Conservation (phyloP, 2,888 invertebrate genomes). For the Drosophila cognata region DNA sequence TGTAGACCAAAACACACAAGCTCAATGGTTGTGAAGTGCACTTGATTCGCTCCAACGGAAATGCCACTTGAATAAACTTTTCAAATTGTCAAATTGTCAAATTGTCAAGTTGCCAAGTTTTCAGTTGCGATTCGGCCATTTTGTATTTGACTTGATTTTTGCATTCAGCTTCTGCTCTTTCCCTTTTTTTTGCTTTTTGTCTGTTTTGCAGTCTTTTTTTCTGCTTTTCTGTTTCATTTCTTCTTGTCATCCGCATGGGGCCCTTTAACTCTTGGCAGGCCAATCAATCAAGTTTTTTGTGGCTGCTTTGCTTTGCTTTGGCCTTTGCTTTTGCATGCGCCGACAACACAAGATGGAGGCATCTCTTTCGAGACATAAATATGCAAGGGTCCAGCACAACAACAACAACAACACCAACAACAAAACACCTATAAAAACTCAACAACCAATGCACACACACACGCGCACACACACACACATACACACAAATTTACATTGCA, state of each 20-base stretch:
- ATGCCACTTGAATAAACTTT: constrained; percentile 15
- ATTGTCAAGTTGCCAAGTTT: background rate
- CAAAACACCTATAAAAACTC: constrained; percentile 20
- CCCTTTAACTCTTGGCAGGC: constrained; percentile 64
- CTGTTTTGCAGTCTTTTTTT: background rate
- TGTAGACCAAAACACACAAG: constrained; percentile 34
- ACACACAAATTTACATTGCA: constrained; percentile 81
- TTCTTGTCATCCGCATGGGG: constrained; percentile 36
- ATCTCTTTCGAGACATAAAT: constrained; percentile 62
- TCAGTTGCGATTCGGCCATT: constrained; percentile 51
- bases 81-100: background rate
- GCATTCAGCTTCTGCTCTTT: constrained; percentile 49
- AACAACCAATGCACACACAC: constrained; percentile 30
- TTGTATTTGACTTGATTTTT: constrained; percentile 58
- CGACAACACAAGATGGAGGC: constrained; percentile 69
- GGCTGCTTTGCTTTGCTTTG: constrained; percentile 1
- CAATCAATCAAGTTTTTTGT: constrained; percentile 84
- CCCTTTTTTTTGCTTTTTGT: constrained; percentile 6
- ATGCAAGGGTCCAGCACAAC: constrained; percentile 58
- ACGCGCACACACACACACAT: constrained; percentile 24
- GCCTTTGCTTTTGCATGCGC: constrained; percentile 71
- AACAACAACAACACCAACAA: constrained; percentile 24
- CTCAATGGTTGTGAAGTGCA: constrained; percentile 30
- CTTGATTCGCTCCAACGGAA: constrained; percentile 36
- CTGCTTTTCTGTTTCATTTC: constrained; percentile 7